These are phyloP conservation scores for Accipiter cooperii DNA, from an alignment of 2,113 vertebrate species.

Conservation along the genomic window DNA sequence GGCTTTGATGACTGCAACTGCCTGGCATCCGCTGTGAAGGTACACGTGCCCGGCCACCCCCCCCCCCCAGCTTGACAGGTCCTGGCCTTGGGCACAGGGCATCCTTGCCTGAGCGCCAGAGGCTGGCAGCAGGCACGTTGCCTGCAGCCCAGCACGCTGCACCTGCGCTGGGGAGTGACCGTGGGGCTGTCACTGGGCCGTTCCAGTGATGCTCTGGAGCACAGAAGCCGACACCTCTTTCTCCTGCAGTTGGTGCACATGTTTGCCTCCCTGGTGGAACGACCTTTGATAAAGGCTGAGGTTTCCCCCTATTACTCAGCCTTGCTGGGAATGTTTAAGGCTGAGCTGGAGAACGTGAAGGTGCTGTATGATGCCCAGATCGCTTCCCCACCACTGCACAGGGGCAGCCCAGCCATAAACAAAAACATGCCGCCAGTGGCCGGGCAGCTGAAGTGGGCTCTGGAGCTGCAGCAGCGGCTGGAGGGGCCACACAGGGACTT, in stretches of 20 bases:
- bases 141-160: neutral
- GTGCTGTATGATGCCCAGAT: conserved; percentile 62
- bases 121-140: neutral
- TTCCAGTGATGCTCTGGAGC: neutral
- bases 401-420: neutral
- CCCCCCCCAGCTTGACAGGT: fast-evolving
- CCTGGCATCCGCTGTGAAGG: conserved; percentile 68
- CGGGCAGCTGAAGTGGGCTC: conserved; percentile 71
- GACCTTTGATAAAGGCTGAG: conserved; percentile 65
- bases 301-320: conserved; percentile 50
- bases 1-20: conserved; percentile 66
- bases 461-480: conserved; percentile 74
- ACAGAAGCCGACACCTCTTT: neutral
- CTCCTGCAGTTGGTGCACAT: conserved; percentile 73
- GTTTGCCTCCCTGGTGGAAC: conserved; percentile 72
- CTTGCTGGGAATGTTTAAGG: conserved; percentile 67
- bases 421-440: conserved; percentile 74
- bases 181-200: fast-evolving
- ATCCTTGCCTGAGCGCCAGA: fast-evolving
- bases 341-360: conserved; percentile 70
- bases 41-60: neutral
- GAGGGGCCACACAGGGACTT: conserved; percentile 52
- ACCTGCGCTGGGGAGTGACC: fast-evolving
- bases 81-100: neutral
- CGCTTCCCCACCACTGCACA: fast-evolving